Conservation (phyloP, 2,113 vertebrate species). For the Perccottus glenii region DNA sequence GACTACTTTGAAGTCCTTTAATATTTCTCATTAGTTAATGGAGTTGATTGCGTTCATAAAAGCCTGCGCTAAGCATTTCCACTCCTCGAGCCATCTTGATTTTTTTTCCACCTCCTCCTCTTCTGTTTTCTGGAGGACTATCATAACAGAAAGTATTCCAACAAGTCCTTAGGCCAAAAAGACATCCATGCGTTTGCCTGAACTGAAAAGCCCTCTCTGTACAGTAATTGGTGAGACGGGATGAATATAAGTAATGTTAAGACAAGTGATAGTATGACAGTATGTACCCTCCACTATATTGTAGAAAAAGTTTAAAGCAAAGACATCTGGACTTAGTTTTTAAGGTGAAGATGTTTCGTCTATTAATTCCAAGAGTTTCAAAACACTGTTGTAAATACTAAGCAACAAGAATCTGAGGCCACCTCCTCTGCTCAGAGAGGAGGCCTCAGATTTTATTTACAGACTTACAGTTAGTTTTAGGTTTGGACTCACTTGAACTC, state of each 20-base stretch:
- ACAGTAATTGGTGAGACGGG: constrained; percentile 64
- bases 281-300: too few relatives aligned
- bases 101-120: constrained; percentile 28
- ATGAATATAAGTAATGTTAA: constrained; percentile 37
- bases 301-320: too few relatives aligned
- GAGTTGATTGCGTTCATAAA: constrained; percentile 76
- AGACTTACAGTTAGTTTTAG: too few relatives aligned
- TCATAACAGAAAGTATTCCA: constrained; percentile 74
- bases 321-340: too few relatives aligned
- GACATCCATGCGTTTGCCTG: constrained; percentile 60
- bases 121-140: constrained; percentile 61
- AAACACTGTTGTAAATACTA: too few relatives aligned
- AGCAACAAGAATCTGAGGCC: too few relatives aligned
- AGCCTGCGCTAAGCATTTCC: constrained; percentile 75
- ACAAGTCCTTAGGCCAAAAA: constrained; percentile 64
- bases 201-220: constrained; percentile 43
- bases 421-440: too few relatives aligned
- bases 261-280: too few relatives aligned
- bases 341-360: too few relatives aligned
- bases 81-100: constrained; percentile 43
- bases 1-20: constrained; percentile 74
- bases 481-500: too few relatives aligned
- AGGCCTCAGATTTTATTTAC: too few relatives aligned
- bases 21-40: constrained; percentile 86
- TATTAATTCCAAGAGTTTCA: too few relatives aligned